Percentiles rank a stretch among this genome's conserved stretches.
Conservation (phyloP, 2,888 invertebrate species). For the Synergus gifuensis region DNA sequence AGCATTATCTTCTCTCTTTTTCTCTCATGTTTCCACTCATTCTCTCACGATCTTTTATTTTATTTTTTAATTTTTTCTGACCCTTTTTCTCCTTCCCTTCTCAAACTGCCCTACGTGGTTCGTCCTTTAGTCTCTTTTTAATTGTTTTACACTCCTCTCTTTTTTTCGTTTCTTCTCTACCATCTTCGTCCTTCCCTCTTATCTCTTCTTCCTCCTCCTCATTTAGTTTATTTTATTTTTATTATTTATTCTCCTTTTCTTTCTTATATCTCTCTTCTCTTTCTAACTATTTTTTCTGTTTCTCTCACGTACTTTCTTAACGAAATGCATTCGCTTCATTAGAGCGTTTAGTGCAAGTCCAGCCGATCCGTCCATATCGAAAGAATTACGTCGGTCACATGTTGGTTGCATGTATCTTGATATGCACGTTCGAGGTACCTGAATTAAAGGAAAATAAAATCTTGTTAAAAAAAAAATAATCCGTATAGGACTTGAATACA, state of each 20-base stretch:
- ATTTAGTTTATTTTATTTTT: constrained; percentile 28
- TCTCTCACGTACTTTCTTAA: constrained; percentile 44
- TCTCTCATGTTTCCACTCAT: constrained; percentile 62
- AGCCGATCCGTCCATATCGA: constrained; percentile 42
- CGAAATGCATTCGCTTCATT: constrained; percentile 69
- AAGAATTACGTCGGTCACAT: constrained; percentile 53
- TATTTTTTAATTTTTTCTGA: constrained; percentile 51
- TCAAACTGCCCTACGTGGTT: constrained; percentile 49
- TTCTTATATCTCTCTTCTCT: constrained; percentile 43
- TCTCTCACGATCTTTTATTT: constrained; percentile 58
- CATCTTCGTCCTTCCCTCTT: constrained; percentile 23
- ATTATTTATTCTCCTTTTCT: constrained; percentile 38
- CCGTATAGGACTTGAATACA: constrained; percentile 34
- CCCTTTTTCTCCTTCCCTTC: constrained; percentile 52
- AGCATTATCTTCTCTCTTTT: constrained; percentile 56
- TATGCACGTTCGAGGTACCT: constrained; percentile 12
- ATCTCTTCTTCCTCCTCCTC: constrained; percentile 42
- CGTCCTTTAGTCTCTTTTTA: constrained; percentile 66
- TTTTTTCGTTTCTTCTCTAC: constrained; percentile 46
- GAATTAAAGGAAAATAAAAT: constrained; percentile 23
- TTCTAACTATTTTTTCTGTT: constrained; percentile 41
- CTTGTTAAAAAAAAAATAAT: constrained; percentile 9
- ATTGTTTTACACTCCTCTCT: constrained; percentile 63
- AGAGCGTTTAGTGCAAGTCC: constrained; percentile 58
- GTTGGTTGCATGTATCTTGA: constrained; percentile 42